Conservation (phyloP, 92 coral and sea anemone species). For the Phenganax marumi region DNA sequence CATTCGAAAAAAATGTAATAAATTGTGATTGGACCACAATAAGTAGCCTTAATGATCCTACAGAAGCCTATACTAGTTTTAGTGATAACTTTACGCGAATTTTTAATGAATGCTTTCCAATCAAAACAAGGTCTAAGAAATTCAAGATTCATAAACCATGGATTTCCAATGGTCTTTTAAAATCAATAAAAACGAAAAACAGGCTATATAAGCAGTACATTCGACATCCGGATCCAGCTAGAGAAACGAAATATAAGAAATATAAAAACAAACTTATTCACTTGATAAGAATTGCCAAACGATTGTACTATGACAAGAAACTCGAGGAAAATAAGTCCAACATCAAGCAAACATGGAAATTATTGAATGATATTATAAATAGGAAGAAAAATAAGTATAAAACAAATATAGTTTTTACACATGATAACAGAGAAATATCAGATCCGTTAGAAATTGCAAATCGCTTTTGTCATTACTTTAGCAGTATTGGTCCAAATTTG, state of each 20-base stretch:
- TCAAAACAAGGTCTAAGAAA: not conserved
- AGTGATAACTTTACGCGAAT: slow-evolving; percentile 9
- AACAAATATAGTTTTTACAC: slow-evolving; percentile 19
- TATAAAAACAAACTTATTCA: not conserved
- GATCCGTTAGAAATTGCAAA: slow-evolving; percentile 42
- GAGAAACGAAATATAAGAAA: not conserved
- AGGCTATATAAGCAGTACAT: slow-evolving; percentile 23
- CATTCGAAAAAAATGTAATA: too few relatives aligned
- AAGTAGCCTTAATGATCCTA: not conserved
- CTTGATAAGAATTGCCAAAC: not conserved
- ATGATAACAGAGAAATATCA: slow-evolving; percentile 29
- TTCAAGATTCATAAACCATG: not conserved
- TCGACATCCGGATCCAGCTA: not conserved
- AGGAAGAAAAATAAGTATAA: slow-evolving; percentile 28
- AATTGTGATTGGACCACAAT: too few relatives aligned
- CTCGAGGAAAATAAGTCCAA: not conserved
- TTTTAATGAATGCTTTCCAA: slow-evolving; percentile 31
- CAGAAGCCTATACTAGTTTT: slow-evolving; percentile 30
- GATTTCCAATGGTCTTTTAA: slow-evolving; percentile 15
- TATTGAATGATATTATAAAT: not conserved
- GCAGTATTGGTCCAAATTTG: slow-evolving; percentile 32
- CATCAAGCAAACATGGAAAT: not conserved
- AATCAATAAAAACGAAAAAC: slow-evolving; percentile 24
- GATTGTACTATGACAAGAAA: slow-evolving; percentile 4
- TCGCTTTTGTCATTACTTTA: slow-evolving; percentile 35